Conservation (phyloP, 2,797 vertebrate species). For the Brachyalestes nurse region DNA sequence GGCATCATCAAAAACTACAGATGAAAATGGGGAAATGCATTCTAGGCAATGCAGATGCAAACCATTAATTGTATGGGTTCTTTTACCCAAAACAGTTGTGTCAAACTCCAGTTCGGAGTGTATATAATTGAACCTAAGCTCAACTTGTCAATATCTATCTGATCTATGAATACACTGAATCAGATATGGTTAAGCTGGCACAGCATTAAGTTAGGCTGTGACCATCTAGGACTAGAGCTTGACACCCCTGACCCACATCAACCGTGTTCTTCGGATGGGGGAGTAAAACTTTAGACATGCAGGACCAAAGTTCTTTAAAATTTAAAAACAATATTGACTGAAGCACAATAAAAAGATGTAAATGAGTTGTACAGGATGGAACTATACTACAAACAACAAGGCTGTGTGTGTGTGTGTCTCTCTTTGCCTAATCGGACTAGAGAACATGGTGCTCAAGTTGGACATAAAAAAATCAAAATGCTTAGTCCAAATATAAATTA, state of each 20-base stretch:
- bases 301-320: neutral
- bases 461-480: neutral
- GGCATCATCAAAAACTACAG: neutral
- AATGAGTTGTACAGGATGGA: constrained; percentile 2
- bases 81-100: neutral
- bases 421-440: neutral
- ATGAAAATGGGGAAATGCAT: neutral
- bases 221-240: neutral
- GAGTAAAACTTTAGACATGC: neutral
- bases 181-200: neutral
- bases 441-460: neutral
- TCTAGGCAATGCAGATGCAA: neutral
- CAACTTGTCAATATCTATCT: neutral
- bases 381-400: neutral
- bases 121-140: no score
- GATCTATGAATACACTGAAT: neutral
- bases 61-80: no score
- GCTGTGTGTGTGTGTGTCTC: neutral
- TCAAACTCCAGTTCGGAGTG: neutral
- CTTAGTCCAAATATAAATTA: neutral
- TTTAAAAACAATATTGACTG: neutral
- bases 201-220: no score
- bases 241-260: neutral
- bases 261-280: neutral
- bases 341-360: constrained; percentile 14